Evolutionary conservation across 1,140 invertebrate genomes (phyloP).

Genomic region (Bicyclus anynana): DNA sequence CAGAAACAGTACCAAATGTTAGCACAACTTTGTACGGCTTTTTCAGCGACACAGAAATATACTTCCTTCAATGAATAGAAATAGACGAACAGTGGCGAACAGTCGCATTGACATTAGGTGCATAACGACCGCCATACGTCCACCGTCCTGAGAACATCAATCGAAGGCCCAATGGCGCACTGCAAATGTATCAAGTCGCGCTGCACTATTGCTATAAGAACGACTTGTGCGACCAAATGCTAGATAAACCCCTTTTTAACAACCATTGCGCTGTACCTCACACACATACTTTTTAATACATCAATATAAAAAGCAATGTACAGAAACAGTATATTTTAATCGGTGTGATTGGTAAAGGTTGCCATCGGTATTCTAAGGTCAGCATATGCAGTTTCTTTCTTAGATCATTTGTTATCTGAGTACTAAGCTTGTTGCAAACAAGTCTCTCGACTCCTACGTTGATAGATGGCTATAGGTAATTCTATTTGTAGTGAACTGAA

Average conservation of each 20-base stretch:
- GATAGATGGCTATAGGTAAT: constrained; percentile 1
- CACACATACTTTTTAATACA: not conserved
- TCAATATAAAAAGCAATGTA: constrained; percentile 21
- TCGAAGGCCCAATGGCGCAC: constrained; percentile 57
- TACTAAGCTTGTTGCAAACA: constrained; percentile 23
- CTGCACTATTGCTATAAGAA: constrained; percentile 38
- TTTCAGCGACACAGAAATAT: constrained; percentile 46
- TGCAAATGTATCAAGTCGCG: constrained; percentile 61
- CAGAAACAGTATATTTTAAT: not conserved
- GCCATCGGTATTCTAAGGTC: constrained; percentile 36
- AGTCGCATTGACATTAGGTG: constrained; percentile 65
- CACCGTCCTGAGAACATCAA: constrained; percentile 59
- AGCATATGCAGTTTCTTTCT: constrained; percentile 43
- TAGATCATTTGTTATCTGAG: constrained; percentile 36
- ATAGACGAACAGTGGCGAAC: constrained; percentile 55
- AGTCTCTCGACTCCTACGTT: constrained; percentile 26
- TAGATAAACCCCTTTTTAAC: not conserved
- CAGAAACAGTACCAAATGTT: constrained; percentile 12
- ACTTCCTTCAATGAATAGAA: constrained; percentile 48
- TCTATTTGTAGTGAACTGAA: constrained; percentile 1
- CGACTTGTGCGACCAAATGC: constrained; percentile 15
- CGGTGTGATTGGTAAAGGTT: not conserved
- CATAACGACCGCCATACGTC: constrained; percentile 72
- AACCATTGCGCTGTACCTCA: constrained; percentile 24
- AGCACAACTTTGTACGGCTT: constrained; percentile 1